phyloP scores from a whole-genome alignment of 2,888 invertebrate genomes.

The Gastracanthus pulcherrimus region DNA sequence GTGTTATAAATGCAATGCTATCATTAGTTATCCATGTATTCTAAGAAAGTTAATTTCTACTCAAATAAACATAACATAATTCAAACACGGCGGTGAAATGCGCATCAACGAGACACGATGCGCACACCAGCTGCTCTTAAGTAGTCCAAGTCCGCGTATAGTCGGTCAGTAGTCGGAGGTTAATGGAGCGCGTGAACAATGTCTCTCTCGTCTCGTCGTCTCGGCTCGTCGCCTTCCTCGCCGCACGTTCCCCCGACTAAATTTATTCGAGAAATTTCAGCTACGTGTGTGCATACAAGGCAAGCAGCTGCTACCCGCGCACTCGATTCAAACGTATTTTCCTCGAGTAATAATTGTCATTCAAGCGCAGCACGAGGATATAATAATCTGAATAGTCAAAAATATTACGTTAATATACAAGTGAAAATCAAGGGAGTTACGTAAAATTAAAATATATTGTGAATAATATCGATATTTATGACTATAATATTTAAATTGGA shows the following conservation, averaged over 20 bases:
- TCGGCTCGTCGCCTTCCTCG: conserved; percentile 10
- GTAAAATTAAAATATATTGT: too few relatives aligned
- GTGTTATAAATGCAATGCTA: too few relatives aligned
- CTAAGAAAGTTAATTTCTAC: too few relatives aligned
- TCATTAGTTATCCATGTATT: too few relatives aligned
- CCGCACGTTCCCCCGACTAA: not conserved
- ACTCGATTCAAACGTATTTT: not conserved
- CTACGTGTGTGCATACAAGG: not conserved
- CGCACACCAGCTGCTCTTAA: conserved; percentile 2
- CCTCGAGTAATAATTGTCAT: not conserved
- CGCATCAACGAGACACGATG: not conserved
- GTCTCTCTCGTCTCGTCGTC: conserved; percentile 29
- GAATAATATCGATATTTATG: too few relatives aligned
- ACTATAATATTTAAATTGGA: too few relatives aligned
- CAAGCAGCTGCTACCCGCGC: not conserved
- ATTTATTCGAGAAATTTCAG: conserved; percentile 21
- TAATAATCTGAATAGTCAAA: too few relatives aligned
- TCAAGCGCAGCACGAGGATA: not conserved
- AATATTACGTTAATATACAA: too few relatives aligned
- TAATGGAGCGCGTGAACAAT: conserved; percentile 42
- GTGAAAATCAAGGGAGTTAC: too few relatives aligned
- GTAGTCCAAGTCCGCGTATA: conserved; percentile 42
- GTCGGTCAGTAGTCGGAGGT: conserved; percentile 41
- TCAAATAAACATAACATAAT: not conserved
- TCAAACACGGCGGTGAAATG: not conserved